Evolutionary conservation across 2,888 invertebrate genomes (phyloP), one percentile per base, ranked within the genome.

Genomic region (Caenorhabditis imperialis): DNA sequence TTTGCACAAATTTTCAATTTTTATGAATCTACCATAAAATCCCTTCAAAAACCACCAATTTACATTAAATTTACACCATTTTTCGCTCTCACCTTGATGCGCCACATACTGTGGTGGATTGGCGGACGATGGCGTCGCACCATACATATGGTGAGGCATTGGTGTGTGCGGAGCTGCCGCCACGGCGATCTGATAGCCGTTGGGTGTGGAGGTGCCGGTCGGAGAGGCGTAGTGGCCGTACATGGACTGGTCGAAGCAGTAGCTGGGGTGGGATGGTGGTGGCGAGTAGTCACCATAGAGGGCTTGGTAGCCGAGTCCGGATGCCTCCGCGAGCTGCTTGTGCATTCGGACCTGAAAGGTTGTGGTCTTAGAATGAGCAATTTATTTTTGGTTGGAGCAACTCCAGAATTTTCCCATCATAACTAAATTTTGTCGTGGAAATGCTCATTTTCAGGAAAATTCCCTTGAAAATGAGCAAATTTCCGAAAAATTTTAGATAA

Each of bases 301-400:
- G n/a, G 53, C 20, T n/a, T 74, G 63, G 40, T 76, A 78, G 0
- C 48, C 38, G n/a, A 71, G 42, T 33, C 79, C 81, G 22, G 60
- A 81, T 8, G 77, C 78, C 51, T 84, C 86, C 8, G 82, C 80
- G 33, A 84, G 57, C 60, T 86, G 84, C 22, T 81, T 83, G 48
- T 85, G 85, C 71, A 84, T 65, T 35, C 86, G 79, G 12, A 84
- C 85, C 86, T 86, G 54, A 45, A 81, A 69, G 44, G 53, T n/a
- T n/a, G n/a, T n/a, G n/a, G n/a, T n/a, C n/a, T n/a, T n/a, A n/a
- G n/a, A n/a, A n/a, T n/a, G n/a, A n/a, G n/a, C n/a, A n/a, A n/a
- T n/a, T n/a, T n/a, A n/a, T n/a, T n/a, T n/a, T n/a, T n/a, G n/a
- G n/a, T n/a, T n/a, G n/a, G n/a, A n/a, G n/a, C n/a, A n/a, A n/a